These are phyloP conservation scores for Caloenas nicobarica DNA, from an alignment of 2,113 vertebrate species.

Conservation along the genomic window DNA sequence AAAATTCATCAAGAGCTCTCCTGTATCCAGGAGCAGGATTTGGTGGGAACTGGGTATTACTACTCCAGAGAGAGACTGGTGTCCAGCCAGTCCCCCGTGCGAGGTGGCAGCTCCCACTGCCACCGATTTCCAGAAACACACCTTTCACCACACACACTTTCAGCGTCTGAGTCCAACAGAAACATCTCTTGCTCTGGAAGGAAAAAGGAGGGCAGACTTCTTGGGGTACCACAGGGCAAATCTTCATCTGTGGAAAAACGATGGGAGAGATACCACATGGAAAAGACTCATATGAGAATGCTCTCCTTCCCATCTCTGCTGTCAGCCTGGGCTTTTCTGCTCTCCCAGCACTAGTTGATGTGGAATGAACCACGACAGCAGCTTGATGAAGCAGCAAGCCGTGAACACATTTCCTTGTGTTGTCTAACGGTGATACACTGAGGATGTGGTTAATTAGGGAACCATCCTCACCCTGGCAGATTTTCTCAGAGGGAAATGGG, in stretches of 20 bases:
- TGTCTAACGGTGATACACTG: slow-evolving; percentile 18
- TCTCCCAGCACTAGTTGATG: not conserved
- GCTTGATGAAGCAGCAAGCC: slow-evolving; percentile 15
- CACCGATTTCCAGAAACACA: not conserved
- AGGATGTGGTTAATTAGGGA: slow-evolving; percentile 48
- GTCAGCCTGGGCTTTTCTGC: not conserved
- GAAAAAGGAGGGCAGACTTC: not conserved
- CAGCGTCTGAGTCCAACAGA: not conserved
- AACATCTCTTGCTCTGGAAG: not conserved
- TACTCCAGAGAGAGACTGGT: not conserved
- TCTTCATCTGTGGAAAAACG: not conserved
- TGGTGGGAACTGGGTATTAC: not conserved
- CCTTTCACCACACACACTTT: accelerated
- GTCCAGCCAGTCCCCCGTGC: not conserved
- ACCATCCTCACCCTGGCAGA: not conserved
- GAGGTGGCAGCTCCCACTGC: not conserved
- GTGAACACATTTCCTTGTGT: slow-evolving; percentile 23
- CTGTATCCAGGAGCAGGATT: not conserved
- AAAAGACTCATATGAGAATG: not conserved
- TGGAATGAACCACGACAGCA: slow-evolving; percentile 29
- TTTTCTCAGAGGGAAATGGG: not conserved
- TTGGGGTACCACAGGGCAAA: not conserved
- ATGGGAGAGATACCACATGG: not conserved
- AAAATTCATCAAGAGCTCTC: not conserved
- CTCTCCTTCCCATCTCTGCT: not conserved